phyloP scores from a whole-genome alignment of 2,797 vertebrate species.

The Gymnoscopelus microlampas region DNA sequence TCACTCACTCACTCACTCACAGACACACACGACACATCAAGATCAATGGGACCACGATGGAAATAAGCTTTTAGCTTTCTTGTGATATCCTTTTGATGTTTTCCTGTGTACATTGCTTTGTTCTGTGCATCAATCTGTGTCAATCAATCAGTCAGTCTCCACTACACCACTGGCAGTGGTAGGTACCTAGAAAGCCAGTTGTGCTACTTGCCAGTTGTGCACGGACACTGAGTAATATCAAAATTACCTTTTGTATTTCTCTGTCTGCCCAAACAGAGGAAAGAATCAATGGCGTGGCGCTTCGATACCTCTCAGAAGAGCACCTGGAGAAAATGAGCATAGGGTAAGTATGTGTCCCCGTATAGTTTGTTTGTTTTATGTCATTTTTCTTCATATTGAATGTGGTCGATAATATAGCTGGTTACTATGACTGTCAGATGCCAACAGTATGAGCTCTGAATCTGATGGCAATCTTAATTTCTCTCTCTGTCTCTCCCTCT shows the following conservation, averaged over 20 bases:
- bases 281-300: conserved; percentile 63
- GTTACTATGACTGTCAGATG: not conserved
- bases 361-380: not conserved
- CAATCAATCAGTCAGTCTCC: too few species aligned
- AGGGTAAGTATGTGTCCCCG: conserved; percentile 61
- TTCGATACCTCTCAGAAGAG: conserved; percentile 59
- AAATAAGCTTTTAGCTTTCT: too few species aligned
- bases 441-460: not conserved
- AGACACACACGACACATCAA: too few species aligned
- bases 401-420: not conserved
- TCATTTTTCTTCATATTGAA: not conserved
- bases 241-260: not conserved
- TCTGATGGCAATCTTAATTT: not conserved
- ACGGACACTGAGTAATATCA: not conserved
- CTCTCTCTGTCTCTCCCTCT: not conserved
- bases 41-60: too few species aligned
- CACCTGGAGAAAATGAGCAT: conserved; percentile 75
- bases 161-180: not conserved
- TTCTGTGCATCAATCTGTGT: too few species aligned
- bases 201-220: not conserved
- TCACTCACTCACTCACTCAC: too few species aligned
- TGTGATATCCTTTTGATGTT: too few species aligned
- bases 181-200: too few species aligned
- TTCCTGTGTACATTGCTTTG: too few species aligned
- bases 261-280: conserved; percentile 58